Evolutionary conservation across 2,113 vertebrate genomes (phyloP), one percentile per base, ranked within the genome.

Genomic region (Pogona vitticeps): DNA sequence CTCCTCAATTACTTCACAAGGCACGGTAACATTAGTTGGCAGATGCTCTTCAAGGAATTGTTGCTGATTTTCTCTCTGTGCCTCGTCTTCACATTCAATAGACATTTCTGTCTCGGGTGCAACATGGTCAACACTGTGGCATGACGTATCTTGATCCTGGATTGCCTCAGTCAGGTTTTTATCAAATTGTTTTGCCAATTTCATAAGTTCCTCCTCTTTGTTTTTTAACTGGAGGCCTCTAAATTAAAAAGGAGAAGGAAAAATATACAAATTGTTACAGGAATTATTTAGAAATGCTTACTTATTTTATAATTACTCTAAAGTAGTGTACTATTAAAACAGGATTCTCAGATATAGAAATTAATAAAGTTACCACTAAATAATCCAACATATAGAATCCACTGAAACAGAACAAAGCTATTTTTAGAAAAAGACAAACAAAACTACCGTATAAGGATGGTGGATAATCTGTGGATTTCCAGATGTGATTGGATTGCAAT

Each of bases 121-220:
- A 65, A 65, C 10, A 9, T 46, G 76, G 28, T 15, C 17, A 67
- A 20, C 15, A n/a, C n/a, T 40, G 26, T 26, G 78, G 70, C 6
- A 52, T 6, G 59, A 28, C 65, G 71, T 0, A 79, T 93, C 91
- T 31, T 86, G 86, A 26, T 75, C 91, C 84, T 91, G 88, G 58
- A 96, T 91, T 75, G 93, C 88, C 89, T 96, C 95, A 28, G 93
- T 95, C 95, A 97, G 95, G 91, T 95, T 97, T 71, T 95, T 85
- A 86, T 97, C 97, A 93, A 97, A 97, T 87, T 97, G 95, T 58
- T 92, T 93, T 83, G 97, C 97, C 61, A 97, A 93, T 90, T 96
- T 96, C 94, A 95, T 91, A 72, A 97, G 96, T 84, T 96, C 96
- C 9, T 97, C 96, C 83, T 97, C 96, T 40, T 88, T 94, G 84